Conservation (phyloP, 1,140 invertebrate species). For the Solenopsis invicta region DNA sequence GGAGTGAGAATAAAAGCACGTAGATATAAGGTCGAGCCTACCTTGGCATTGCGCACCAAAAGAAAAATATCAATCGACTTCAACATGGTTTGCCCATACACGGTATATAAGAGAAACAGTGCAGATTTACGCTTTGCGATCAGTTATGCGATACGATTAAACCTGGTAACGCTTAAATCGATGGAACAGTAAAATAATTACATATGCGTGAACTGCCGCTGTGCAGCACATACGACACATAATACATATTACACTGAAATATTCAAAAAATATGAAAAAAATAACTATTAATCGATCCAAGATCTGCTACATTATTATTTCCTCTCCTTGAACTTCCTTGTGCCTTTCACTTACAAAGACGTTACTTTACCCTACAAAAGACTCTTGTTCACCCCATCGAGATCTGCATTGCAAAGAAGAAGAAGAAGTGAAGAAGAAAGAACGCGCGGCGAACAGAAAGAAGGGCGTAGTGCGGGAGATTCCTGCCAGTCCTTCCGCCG, state of each 20-base stretch:
- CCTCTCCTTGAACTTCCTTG: neutral
- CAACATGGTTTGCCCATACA: neutral
- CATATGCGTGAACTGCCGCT: neutral
- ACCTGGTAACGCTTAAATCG: neutral
- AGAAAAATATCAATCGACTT: constrained; percentile 25
- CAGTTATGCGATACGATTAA: neutral
- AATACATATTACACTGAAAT: neutral
- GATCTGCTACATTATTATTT: neutral
- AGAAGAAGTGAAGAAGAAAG: constrained; percentile 69
- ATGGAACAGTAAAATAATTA: constrained; percentile 29
- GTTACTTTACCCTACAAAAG: constrained; percentile 52
- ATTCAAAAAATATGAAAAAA: neutral
- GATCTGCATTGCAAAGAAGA: constrained; percentile 70
- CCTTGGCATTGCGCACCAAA: neutral
- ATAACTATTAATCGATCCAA: neutral
- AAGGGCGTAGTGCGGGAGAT: constrained; percentile 71
- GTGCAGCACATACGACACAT: neutral
- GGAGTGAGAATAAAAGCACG: constrained; percentile 58
- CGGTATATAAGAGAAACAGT: neutral
- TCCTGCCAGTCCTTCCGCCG: constrained; percentile 74
- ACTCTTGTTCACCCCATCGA: constrained; percentile 35
- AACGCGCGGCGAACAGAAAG: constrained; percentile 61
- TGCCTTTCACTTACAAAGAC: constrained; percentile 49
- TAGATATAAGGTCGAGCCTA: neutral
- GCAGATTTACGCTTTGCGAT: constrained; percentile 30